Percentiles rank a stretch among this genome's conserved stretches.
Evolutionary conservation across 2,113 vertebrate genomes (phyloP).

Genomic region (Gallinago media): DNA sequence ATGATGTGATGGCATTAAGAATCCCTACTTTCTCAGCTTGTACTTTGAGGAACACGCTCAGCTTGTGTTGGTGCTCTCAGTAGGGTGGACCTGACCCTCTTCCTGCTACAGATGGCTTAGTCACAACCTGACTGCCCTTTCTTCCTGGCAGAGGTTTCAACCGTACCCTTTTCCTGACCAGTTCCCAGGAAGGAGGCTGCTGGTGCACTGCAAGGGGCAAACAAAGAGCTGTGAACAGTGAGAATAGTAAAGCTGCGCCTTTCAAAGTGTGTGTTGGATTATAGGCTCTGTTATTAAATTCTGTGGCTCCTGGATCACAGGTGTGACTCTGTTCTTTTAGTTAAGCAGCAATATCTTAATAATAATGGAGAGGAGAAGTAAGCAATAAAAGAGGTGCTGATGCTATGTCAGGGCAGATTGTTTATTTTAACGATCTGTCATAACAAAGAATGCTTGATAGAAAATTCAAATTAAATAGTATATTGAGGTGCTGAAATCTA

Average conservation of each 20-base stretch:
- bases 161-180: neutral
- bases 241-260: neutral
- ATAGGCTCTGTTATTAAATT: neutral
- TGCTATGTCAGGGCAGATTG: neutral
- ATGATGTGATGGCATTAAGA: neutral
- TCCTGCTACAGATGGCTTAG: neutral
- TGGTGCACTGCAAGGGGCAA: neutral
- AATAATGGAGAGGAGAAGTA: neutral
- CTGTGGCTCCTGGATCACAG: neutral
- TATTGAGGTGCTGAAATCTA: neutral
- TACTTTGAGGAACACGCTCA: neutral
- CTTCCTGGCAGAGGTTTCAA: neutral
- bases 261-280: neutral
- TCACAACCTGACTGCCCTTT: neutral
- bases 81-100: neutral
- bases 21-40: neutral
- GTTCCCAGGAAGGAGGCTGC: neutral
- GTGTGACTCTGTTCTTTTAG: neutral
- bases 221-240: fast-evolving
- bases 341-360: neutral
- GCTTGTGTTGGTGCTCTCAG: neutral
- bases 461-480: neutral
- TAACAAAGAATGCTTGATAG: neutral
- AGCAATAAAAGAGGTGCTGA: neutral
- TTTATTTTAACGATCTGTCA: neutral